Percentiles rank a stretch among this genome's conserved stretches.
Evolutionary conservation across 2,797 vertebrate genomes (phyloP).

Genomic region (Limnodromus scolopaceus): DNA sequence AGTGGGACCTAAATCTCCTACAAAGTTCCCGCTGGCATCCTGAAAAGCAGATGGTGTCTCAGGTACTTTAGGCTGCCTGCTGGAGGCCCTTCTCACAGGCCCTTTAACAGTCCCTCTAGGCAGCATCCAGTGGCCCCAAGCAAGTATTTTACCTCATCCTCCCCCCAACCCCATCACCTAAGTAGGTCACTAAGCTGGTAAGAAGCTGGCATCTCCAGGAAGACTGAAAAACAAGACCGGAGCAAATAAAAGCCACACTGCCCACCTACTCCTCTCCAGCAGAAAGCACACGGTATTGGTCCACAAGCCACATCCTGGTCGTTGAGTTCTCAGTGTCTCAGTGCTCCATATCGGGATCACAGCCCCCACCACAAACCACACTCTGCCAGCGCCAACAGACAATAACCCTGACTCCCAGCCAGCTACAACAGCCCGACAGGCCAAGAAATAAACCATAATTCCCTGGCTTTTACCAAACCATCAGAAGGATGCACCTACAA

Average conservation of each 20-base stretch:
- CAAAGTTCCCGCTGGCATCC: background rate
- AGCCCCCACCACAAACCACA: background rate
- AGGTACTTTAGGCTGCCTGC: background rate
- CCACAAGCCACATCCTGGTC: constrained; percentile 34
- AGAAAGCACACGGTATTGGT: background rate
- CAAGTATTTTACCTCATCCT: background rate
- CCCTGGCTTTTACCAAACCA: background rate
- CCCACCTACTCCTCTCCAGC: background rate
- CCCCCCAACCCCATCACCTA: background rate
- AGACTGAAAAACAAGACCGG: background rate
- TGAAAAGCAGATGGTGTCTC: background rate
- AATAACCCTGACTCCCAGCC: background rate
- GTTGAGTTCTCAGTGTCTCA: background rate
- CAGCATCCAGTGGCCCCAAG: background rate
- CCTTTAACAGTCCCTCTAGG: background rate
- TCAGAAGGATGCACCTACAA: background rate
- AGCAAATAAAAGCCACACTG: background rate
- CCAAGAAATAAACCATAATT: background rate
- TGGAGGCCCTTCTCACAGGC: background rate
- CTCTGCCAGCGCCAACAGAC: background rate
- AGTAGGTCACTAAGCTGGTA: background rate
- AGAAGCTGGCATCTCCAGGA: background rate
- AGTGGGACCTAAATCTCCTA: background rate
- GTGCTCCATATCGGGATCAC: accelerated
- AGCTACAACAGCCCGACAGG: background rate